Percentiles rank a stretch among this genome's conserved stretches.
phyloP scores from a whole-genome alignment of 1,140 invertebrate species.

The Amphibalanus amphitrite region DNA sequence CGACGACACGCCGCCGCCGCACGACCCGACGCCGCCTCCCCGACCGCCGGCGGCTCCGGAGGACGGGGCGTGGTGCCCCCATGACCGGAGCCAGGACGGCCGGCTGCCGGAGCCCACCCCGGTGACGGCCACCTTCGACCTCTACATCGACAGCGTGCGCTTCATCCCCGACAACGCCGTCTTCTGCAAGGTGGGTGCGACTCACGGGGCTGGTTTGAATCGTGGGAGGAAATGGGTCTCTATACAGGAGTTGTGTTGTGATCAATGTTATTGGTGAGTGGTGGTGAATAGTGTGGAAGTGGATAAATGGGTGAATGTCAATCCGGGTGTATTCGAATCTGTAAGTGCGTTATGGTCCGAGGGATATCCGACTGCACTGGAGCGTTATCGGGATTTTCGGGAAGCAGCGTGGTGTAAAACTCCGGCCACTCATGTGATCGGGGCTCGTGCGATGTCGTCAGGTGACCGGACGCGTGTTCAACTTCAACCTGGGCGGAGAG shows the following conservation, averaged over 20 bases:
- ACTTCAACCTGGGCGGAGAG: slow-evolving; percentile 21
- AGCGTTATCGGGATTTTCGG: too few species aligned
- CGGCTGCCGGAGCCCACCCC: slow-evolving; percentile 7
- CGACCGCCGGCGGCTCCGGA: slow-evolving; percentile 12
- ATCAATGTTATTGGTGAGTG: too few species aligned
- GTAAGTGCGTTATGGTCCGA: too few species aligned
- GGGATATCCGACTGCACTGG: too few species aligned
- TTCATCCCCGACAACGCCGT: slow-evolving; percentile 30
- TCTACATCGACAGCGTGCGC: slow-evolving; percentile 29
- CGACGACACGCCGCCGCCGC: slow-evolving; percentile 2
- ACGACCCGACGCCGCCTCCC: not conserved
- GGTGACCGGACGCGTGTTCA: slow-evolving; percentile 28
- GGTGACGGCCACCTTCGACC: slow-evolving; percentile 24
- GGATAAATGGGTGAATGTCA: too few species aligned
- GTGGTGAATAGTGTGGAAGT: too few species aligned
- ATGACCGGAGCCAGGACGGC: slow-evolving; percentile 13
- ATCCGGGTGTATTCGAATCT: too few species aligned
- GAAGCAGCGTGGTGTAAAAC: too few species aligned
- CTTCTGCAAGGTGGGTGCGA: slow-evolving; percentile 26
- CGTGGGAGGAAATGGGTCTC: too few species aligned
- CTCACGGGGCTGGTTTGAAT: too few species aligned
- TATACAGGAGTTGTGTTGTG: too few species aligned
- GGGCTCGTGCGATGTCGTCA: slow-evolving; percentile 13
- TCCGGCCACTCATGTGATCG: too few species aligned
- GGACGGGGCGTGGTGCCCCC: slow-evolving; percentile 17